Conservation (phyloP, 2,797 vertebrate species). For the Danio kyathit region DNA sequence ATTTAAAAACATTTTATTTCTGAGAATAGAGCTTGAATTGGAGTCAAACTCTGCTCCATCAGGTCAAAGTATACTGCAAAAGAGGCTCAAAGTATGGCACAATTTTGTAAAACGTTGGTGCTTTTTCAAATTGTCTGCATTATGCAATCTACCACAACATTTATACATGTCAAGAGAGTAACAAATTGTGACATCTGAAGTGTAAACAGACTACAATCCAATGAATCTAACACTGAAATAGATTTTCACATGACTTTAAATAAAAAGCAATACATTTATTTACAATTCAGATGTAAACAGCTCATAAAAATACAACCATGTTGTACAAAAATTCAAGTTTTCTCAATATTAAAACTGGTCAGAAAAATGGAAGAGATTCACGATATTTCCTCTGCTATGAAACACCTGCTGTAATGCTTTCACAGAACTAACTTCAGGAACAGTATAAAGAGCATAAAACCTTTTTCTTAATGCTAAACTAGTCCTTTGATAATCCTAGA, state of each 20-base stretch:
- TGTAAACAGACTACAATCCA: neutral
- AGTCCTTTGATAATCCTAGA: constrained; percentile 4
- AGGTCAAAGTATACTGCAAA: neutral
- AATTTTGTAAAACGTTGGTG: neutral
- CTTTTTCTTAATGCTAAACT: neutral
- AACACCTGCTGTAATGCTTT: neutral
- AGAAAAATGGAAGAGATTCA: constrained; percentile 26
- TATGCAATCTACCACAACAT: neutral
- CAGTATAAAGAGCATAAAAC: constrained; percentile 2
- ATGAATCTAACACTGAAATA: neutral
- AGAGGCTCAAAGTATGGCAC: neutral
- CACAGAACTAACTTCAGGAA: neutral
- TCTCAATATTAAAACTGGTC: constrained; percentile 22
- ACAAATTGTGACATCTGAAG: too few species aligned
- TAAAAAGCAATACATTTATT: constrained; percentile 61
- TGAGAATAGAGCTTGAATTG: neutral
- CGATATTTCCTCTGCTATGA: constrained; percentile 1
- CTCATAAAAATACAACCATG: constrained; percentile 48
- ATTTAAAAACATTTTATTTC: neutral
- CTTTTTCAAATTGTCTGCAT: neutral
- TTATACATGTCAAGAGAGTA: neutral
- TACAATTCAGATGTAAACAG: constrained; percentile 49
- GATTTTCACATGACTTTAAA: constrained; percentile 4
- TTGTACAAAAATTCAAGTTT: constrained; percentile 49
- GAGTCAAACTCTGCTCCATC: neutral